Evolutionary conservation across 2,888 invertebrate genomes (phyloP).

Genomic region (Drosophila kambysellisi): DNA sequence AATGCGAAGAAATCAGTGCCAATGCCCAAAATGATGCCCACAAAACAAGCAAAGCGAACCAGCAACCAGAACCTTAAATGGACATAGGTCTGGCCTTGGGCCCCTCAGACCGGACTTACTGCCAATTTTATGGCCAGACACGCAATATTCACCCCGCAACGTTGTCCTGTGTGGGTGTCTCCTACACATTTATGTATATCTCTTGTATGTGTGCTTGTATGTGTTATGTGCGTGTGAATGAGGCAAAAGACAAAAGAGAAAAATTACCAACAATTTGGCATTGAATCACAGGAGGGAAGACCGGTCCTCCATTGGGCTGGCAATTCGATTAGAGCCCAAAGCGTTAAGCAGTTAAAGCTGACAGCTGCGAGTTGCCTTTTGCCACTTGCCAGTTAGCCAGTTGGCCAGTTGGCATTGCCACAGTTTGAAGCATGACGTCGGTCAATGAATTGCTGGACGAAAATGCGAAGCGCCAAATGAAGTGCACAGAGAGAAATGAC

Average conservation of each 20-base stretch:
- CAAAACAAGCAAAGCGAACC: conserved; percentile 50
- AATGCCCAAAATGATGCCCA: conserved; percentile 74
- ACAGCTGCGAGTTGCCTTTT: not conserved
- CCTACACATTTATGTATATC: too few relatives aligned
- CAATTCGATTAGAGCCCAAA: too few relatives aligned
- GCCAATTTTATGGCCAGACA: conserved; percentile 77
- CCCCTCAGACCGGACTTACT: conserved; percentile 3
- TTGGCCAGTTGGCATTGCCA: conserved; percentile 21
- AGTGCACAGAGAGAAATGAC: too few relatives aligned
- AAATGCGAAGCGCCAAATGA: conserved; percentile 17
- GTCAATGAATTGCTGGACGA: conserved; percentile 32
- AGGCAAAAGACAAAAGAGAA: conserved; percentile 59
- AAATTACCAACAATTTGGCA: conserved; percentile 77
- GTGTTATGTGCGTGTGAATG: conserved; percentile 55
- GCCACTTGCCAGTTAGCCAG: conserved; percentile 3
- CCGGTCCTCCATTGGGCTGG: not conserved
- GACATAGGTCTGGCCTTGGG: too few relatives aligned
- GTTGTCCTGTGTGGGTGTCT: conserved; percentile 19
- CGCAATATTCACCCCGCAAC: conserved; percentile 77
- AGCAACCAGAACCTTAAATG: conserved; percentile 1
- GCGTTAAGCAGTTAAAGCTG: too few relatives aligned
- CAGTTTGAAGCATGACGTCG: conserved; percentile 56
- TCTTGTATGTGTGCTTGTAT: conserved; percentile 27
- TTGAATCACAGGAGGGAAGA: conserved; percentile 61
- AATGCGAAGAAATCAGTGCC: conserved; percentile 77